phyloP scores from a whole-genome alignment of 2,113 vertebrate genomes.

The Podilymbus podiceps region DNA sequence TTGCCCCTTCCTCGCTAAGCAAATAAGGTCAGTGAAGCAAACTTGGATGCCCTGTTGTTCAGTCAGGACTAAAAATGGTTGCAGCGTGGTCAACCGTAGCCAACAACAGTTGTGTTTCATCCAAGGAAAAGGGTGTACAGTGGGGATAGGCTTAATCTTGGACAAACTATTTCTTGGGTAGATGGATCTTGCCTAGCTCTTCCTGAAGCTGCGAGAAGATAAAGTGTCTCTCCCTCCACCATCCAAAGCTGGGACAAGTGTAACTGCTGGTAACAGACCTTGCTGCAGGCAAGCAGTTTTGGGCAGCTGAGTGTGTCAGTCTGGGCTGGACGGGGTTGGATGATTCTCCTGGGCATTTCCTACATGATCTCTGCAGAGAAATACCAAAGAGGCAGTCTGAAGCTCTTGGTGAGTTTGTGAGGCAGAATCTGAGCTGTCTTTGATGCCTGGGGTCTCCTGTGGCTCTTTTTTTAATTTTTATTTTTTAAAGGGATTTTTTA shows the following conservation, averaged over 20 bases:
- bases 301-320: neutral
- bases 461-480: neutral
- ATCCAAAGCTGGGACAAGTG: neutral
- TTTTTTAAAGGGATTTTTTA: neutral
- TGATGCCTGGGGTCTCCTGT: neutral
- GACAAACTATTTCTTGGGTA: neutral
- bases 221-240: neutral
- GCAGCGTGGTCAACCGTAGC: neutral
- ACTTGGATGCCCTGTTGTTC: neutral
- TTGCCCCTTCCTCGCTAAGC: neutral
- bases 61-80: neutral
- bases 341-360: neutral
- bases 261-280: neutral
- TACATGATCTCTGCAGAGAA: fast-evolving
- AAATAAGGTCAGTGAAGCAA: neutral
- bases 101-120: neutral
- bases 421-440: neutral
- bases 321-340: neutral
- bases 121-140: neutral
- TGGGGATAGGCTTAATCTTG: neutral
- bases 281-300: neutral
- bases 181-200: neutral
- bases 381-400: fast-evolving
- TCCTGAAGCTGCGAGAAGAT: neutral
- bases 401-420: neutral